Percentiles rank a stretch among this genome's conserved stretches.
Conservation (phyloP, 92 coral and sea anemone genomes). For the Bergia puertoricense region DNA sequence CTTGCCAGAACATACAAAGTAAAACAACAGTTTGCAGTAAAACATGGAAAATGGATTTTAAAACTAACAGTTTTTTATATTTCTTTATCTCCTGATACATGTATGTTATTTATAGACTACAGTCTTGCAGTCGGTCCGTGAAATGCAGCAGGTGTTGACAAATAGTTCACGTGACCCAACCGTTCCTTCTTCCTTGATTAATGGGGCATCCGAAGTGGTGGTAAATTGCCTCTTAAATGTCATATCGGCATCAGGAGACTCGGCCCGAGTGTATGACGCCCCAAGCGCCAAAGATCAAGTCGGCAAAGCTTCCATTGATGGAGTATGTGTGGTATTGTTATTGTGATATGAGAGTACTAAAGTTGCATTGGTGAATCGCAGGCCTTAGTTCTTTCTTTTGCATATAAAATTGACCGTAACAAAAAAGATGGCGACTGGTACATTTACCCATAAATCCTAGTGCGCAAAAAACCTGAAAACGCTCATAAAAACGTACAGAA, state of each 20-base stretch:
- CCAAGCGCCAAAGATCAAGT: background rate
- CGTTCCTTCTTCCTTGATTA: slow-evolving; percentile 16
- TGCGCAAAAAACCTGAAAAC: too few species aligned
- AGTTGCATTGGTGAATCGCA: too few species aligned
- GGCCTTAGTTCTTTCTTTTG: too few species aligned
- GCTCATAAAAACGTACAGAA: too few species aligned
- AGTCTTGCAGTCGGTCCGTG: background rate
- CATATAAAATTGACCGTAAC: too few species aligned
- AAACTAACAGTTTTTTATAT: too few species aligned
- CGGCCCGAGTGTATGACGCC: slow-evolving; percentile 22
- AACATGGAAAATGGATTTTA: too few species aligned
- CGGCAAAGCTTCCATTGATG: background rate
- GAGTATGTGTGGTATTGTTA: background rate
- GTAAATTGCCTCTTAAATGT: slow-evolving; percentile 21
- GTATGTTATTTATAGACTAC: background rate
- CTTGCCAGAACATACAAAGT: background rate
- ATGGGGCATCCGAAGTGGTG: slow-evolving; percentile 4
- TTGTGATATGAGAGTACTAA: too few species aligned
- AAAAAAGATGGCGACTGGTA: too few species aligned
- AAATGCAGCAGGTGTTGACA: slow-evolving; percentile 3
- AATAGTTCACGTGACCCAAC: slow-evolving; percentile 22
- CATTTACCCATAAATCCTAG: too few species aligned
- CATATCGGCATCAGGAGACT: slow-evolving; percentile 19
- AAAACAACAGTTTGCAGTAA: background rate
- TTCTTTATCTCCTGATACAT: too few species aligned